Percentiles rank a stretch among this genome's conserved stretches.
These are phyloP conservation scores for Anolis apletophallus DNA, from an alignment of 2,797 vertebrate species.

Conservation along the genomic window DNA sequence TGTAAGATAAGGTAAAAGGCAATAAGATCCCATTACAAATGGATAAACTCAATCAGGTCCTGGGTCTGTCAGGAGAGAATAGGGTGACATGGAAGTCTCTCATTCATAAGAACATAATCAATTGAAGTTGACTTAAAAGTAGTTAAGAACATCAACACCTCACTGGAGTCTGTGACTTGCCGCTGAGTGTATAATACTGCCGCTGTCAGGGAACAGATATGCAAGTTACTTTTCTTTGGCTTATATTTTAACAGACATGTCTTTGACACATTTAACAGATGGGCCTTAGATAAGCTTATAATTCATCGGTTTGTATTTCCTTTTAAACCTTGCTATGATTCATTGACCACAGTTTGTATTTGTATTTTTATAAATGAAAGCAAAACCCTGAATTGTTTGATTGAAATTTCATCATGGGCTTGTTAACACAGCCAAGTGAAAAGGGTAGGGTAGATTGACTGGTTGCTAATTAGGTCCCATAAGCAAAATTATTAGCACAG, in stretches of 20 bases:
- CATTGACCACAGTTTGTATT: constrained; percentile 7
- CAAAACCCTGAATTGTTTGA: constrained; percentile 22
- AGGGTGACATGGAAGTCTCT: too few species aligned
- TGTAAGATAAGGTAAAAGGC: too few species aligned
- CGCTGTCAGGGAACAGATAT: background rate
- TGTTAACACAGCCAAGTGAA: constrained; percentile 61
- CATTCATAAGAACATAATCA: too few species aligned
- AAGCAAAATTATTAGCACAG: constrained; percentile 69
- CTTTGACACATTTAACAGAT: background rate
- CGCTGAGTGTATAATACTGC: background rate
- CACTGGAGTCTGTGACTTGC: too few species aligned
- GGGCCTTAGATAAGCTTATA: background rate
- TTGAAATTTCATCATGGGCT: constrained; percentile 57
- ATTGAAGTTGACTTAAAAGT: too few species aligned
- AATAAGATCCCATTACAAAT: too few species aligned
- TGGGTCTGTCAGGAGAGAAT: too few species aligned
- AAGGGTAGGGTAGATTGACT: constrained; percentile 52
- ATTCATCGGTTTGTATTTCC: background rate
- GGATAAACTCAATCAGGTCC: too few species aligned
- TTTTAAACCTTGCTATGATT: background rate
- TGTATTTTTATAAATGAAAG: background rate
- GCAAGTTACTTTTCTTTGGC: background rate
- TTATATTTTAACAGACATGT: background rate
- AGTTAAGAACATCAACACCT: too few species aligned
- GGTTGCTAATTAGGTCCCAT: constrained; percentile 68